These are phyloP conservation scores for Aphrophora alni DNA, from an alignment of 2,888 invertebrate species.

Conservation along the genomic window DNA sequence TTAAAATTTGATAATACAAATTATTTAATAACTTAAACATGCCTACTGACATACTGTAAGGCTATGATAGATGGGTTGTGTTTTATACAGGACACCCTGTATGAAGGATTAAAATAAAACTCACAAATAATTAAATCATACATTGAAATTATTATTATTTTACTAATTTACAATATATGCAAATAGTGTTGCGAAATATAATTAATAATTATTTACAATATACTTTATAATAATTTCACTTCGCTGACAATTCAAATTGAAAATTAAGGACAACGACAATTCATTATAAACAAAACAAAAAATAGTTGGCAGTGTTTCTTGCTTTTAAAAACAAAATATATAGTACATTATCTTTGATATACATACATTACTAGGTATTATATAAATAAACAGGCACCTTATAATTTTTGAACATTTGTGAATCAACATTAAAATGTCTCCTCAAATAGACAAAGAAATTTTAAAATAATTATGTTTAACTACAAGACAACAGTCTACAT, in stretches of 20 bases:
- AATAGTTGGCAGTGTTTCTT: background rate
- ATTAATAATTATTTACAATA: conserved; percentile 38
- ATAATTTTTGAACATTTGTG: background rate
- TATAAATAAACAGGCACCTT: conserved; percentile 13
- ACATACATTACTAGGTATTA: background rate
- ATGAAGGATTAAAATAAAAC: background rate
- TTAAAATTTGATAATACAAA: too few relatives aligned
- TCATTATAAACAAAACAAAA: conserved; percentile 29
- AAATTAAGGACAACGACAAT: background rate
- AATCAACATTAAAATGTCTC: conserved; percentile 23
- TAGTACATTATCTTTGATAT: background rate
- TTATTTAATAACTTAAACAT: too few relatives aligned
- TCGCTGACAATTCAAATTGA: conserved; percentile 24
- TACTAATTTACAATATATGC: conserved; percentile 43
- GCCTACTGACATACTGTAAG: too few relatives aligned
- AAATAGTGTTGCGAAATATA: conserved; percentile 37
- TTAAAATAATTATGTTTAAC: background rate
- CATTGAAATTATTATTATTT: conserved; percentile 41
- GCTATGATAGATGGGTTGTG: too few relatives aligned
- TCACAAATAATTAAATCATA: conserved; percentile 14
- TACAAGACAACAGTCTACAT: background rate
- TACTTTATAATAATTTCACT: conserved; percentile 27
- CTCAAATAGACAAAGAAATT: background rate
- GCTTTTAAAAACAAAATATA: background rate
- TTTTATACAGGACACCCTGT: too few relatives aligned